Conservation (phyloP, 1,140 invertebrate species). For the Delia radicum region DNA sequence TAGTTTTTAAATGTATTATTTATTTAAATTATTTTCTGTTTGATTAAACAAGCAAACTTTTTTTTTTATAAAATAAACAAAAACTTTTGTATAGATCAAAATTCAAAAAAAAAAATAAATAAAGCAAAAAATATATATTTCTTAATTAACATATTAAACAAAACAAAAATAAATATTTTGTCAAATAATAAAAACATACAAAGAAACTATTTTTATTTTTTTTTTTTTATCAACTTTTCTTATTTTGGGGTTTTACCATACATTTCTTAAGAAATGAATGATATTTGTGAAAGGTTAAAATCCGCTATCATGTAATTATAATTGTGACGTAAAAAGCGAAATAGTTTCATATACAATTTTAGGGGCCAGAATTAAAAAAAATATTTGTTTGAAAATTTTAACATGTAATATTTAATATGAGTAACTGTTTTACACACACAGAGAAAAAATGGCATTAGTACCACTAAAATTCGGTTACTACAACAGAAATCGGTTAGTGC, state of each 20-base stretch:
- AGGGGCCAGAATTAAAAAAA: neutral
- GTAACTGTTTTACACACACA: too few relatives aligned
- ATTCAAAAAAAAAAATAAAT: neutral
- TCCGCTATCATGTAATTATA: neutral
- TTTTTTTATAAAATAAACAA: neutral
- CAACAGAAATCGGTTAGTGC: too few relatives aligned
- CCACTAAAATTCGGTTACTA: too few relatives aligned
- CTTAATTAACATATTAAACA: slow-evolving; percentile 1
- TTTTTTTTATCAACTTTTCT: too few relatives aligned
- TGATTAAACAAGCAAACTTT: neutral
- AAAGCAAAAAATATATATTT: slow-evolving; percentile 18
- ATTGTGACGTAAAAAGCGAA: neutral
- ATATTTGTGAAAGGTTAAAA: slow-evolving; percentile 14
- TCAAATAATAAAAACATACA: neutral
- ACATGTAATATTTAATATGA: too few relatives aligned
- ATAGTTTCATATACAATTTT: neutral
- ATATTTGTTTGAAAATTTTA: too few relatives aligned
- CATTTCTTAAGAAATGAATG: neutral
- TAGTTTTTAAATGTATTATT: slow-evolving; percentile 1
- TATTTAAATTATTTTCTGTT: neutral
- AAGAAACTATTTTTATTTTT: neutral
- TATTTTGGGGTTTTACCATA: neutral
- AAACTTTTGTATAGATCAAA: neutral
- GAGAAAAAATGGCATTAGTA: too few relatives aligned
- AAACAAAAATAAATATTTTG: neutral